Percentiles rank a stretch among this genome's conserved stretches.
These are phyloP conservation scores for Petrophora chlorosata DNA, from an alignment of 2,888 invertebrate species.

Conservation along the genomic window DNA sequence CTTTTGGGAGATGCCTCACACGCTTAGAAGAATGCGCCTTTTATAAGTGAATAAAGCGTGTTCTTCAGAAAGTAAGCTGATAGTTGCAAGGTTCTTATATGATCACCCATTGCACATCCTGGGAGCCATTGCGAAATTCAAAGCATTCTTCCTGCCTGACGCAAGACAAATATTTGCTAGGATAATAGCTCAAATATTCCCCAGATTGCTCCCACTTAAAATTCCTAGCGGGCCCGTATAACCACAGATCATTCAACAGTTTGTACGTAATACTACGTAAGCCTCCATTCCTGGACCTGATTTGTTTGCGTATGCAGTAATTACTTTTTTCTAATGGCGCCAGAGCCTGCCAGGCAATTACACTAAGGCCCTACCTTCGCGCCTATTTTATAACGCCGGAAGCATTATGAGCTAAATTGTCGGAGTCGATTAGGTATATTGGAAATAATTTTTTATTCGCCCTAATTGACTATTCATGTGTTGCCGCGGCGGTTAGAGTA, in stretches of 20 bases:
- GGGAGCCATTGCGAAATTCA: conserved; percentile 17
- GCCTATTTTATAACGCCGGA: conserved; percentile 42
- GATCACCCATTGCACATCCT: not conserved
- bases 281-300: conserved; percentile 52
- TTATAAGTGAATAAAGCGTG: too few relatives aligned
- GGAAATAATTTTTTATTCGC: conserved; percentile 29
- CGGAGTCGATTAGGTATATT: conserved; percentile 30
- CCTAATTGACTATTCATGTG: conserved; percentile 34
- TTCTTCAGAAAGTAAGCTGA: too few relatives aligned
- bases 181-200: conserved; percentile 38
- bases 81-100: too few relatives aligned
- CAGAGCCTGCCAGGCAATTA: conserved; percentile 40
- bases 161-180: conserved; percentile 28
- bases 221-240: conserved; percentile 59
- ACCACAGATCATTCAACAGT: not conserved
- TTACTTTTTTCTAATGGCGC: conserved; percentile 61
- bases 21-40: not conserved
- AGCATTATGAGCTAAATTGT: conserved; percentile 36
- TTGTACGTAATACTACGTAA: conserved; percentile 32
- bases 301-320: conserved; percentile 63
- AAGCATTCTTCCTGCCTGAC: conserved; percentile 21
- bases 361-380: conserved; percentile 22
- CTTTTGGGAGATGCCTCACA: not conserved
- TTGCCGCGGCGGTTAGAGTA: conserved; percentile 28
- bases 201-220: conserved; percentile 66